A percentile compares a stretch with the other conserved stretches of the same genome.
phyloP scores from a whole-genome alignment of 2,797 vertebrate genomes.

The Octomys mimax region DNA sequence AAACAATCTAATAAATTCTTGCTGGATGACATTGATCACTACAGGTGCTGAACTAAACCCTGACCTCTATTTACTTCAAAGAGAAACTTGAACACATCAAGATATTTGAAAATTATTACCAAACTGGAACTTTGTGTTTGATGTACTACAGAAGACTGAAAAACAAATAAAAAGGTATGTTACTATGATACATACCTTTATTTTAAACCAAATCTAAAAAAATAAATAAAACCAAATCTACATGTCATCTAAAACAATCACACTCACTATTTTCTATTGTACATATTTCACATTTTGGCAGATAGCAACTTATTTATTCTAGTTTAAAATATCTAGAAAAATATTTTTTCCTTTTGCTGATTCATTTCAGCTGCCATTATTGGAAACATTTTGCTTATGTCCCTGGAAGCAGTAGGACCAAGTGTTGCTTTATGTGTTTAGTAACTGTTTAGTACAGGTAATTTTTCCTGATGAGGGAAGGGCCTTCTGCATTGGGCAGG shows the following conservation, averaged over 20 bases:
- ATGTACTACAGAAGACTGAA: neutral
- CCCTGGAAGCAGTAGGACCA: neutral
- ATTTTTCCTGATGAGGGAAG: constrained; percentile 11
- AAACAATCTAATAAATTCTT: neutral
- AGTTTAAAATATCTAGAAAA: constrained; percentile 48
- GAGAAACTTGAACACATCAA: neutral
- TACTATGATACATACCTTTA: neutral
- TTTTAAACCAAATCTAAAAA: neutral
- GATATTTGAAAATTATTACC: neutral
- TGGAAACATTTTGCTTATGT: constrained; percentile 14
- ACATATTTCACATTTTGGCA: neutral
- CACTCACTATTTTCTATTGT: neutral
- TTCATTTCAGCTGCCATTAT: constrained; percentile 43
- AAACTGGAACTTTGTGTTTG: constrained; percentile 6
- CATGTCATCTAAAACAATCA: neutral
- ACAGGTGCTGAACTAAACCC: neutral
- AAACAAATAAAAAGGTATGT: neutral
- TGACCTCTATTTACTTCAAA: neutral
- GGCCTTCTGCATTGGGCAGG: neutral
- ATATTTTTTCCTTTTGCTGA: neutral
- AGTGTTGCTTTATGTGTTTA: constrained; percentile 59
- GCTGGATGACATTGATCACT: neutral
- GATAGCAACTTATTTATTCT: neutral
- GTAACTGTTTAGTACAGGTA: constrained; percentile 44
- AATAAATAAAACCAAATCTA: neutral